Base-by-base conservation (phyloP, 2,797 vertebrate genomes). In the Menidia menidia region DNA sequence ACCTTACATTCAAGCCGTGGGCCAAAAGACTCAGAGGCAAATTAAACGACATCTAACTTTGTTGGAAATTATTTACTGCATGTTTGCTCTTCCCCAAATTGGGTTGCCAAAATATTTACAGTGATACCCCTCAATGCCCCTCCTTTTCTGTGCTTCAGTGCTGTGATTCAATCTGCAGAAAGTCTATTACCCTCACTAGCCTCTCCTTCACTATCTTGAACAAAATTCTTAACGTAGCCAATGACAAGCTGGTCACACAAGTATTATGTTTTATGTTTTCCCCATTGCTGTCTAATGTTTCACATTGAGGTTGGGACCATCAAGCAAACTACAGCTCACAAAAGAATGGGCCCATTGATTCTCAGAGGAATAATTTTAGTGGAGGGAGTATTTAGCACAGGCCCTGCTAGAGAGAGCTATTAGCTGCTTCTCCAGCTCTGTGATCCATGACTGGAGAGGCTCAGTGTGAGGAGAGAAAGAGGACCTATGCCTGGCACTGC, bases 221-320 rank as follows among this genome's bases (percentile, higher is more conserved):
- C 92, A 84, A 94, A 94, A 92, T 92, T 93, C 94, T 92, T 91
- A 94, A 90, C 94, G 91, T 92, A 90, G 82, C 91, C 96, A 95
- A 93, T 95, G 94, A 95, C 94, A 94, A 95, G 88, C 94, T 87
- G 96, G 96, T 97, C 96, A 96, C 96, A 97, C 96, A 97, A 96
- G 96, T 97, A 97, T 97, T 97, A 97, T 96, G 95, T 97, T 96
- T 97, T 96, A 96, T 96, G 95, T 96, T 96, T 93, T 96, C 94
- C 94, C 95, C 94, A 95, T 95, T 85, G 91, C 94, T 94, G 95
- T 96, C 95, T 97, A 95, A 95, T 92, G 95, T 97, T 97, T 96
- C 96, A 97, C 94, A 92, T 90, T 84, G 92, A 92, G 92, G 91
- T 94, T 91, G 92, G 91, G 91, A 92, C 92, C 92, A 89, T 94